phyloP scores from a whole-genome alignment of 2,888 invertebrate genomes.

The Melanargia galathea region DNA sequence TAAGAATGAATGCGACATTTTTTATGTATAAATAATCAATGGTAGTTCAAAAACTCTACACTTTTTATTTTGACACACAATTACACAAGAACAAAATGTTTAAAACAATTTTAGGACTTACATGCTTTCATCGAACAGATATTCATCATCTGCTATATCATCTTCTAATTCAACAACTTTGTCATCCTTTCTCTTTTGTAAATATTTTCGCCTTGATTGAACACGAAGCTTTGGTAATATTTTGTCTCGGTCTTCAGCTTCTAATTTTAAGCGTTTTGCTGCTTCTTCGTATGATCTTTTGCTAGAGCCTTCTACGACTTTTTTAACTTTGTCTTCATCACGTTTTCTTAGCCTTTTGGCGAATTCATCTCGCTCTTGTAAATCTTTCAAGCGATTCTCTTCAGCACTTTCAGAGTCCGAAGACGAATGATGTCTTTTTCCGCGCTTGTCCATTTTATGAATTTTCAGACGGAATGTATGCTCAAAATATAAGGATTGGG shows the following conservation, averaged over 20 bases:
- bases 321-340: constrained; percentile 94
- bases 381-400: constrained; percentile 89
- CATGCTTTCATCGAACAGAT: constrained; percentile 94
- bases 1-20: neutral
- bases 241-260: constrained; percentile 92
- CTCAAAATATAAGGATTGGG: too few relatives aligned
- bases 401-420: constrained; percentile 88
- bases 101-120: constrained; percentile 72
- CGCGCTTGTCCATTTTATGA: constrained; percentile 60
- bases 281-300: constrained; percentile 92
- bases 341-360: constrained; percentile 92
- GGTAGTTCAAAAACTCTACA: too few relatives aligned
- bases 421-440: constrained; percentile 77
- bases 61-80: neutral
- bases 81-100: neutral
- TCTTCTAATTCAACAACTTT: constrained; percentile 97
- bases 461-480: too few relatives aligned
- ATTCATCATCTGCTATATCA: constrained; percentile 97
- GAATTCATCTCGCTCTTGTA: constrained; percentile 97
- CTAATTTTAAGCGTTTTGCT: constrained; percentile 93
- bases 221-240: constrained; percentile 93
- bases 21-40: neutral
- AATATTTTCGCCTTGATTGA: constrained; percentile 95
- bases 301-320: constrained; percentile 86
- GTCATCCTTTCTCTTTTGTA: constrained; percentile 97